phyloP scores from a whole-genome alignment of 2,797 vertebrate genomes.

The Rhabdomys pumilio region DNA sequence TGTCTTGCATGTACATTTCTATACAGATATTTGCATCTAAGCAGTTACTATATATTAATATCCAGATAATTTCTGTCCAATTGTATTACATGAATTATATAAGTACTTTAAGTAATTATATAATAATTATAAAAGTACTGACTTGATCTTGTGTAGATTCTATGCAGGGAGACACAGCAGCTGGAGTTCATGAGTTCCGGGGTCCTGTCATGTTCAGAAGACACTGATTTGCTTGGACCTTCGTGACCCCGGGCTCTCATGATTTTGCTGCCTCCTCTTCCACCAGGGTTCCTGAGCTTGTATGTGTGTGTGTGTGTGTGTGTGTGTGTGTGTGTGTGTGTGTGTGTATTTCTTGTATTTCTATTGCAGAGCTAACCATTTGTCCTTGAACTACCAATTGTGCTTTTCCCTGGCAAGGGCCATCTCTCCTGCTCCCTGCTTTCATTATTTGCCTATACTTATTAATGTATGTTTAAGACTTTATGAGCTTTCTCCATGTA shows the following conservation, averaged over 20 bases:
- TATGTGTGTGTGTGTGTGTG: neutral
- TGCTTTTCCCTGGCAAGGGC: fast-evolving
- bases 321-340: too few relatives aligned
- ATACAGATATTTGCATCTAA: conserved; percentile 46
- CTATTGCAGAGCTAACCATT: neutral
- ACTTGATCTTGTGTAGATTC: neutral
- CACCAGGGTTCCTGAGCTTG: neutral
- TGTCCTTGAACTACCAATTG: too few relatives aligned
- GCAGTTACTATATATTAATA: conserved; percentile 68
- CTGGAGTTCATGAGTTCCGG: neutral
- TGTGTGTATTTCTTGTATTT: neutral
- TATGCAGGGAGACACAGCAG: neutral
- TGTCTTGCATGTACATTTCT: conserved; percentile 19
- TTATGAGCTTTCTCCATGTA: neutral
- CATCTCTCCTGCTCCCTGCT: neutral
- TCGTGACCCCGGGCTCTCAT: neutral
- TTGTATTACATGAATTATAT: conserved; percentile 62
- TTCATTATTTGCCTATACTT: neutral
- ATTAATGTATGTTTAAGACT: too few relatives aligned
- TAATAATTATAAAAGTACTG: too few relatives aligned
- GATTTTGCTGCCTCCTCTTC: neutral
- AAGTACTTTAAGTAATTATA: too few relatives aligned
- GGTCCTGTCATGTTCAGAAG: neutral
- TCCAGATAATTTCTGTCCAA: conserved; percentile 23
- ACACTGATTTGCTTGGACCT: neutral